Evolutionary conservation across 2,113 vertebrate species (phyloP).

Genomic region (Chlamydotis undulata): DNA sequence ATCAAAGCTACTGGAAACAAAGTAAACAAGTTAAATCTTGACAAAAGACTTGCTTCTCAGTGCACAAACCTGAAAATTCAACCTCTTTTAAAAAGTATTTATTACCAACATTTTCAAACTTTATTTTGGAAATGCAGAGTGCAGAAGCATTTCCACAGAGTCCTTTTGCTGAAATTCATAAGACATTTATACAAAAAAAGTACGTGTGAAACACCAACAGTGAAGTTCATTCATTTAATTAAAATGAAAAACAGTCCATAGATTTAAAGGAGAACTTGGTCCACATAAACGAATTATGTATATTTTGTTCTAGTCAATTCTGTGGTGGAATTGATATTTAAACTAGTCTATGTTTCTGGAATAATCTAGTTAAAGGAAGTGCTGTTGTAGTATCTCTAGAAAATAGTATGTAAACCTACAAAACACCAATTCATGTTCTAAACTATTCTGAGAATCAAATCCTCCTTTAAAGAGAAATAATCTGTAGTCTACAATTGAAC

Average conservation of each 20-base stretch:
- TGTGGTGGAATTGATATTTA: constrained; percentile 20
- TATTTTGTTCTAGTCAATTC: constrained; percentile 30
- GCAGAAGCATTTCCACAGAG: constrained; percentile 37
- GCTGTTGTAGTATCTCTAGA: constrained; percentile 10
- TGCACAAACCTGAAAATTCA: not conserved
- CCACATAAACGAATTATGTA: not conserved
- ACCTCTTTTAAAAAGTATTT: not conserved
- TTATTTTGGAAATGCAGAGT: constrained; percentile 43
- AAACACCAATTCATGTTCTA: constrained; percentile 37
- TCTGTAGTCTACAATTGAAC: constrained; percentile 25
- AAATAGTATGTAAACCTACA: constrained; percentile 45
- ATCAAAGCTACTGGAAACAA: constrained; percentile 13
- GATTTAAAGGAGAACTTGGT: constrained; percentile 70
- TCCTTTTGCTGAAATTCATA: not conserved
- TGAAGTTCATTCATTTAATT: constrained; percentile 60
- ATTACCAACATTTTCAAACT: not conserved
- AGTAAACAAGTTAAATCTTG: not conserved
- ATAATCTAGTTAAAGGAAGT: constrained; percentile 45
- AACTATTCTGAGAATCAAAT: constrained; percentile 62
- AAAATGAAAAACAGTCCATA: constrained; percentile 54
- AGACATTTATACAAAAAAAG: not conserved
- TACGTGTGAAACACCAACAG: constrained; percentile 6
- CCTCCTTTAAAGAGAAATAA: constrained; percentile 66
- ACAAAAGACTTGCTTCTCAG: not conserved
- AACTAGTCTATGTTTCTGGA: constrained; percentile 34